phyloP scores from a whole-genome alignment of 2,113 vertebrate genomes.

The Cyprinodon brontotheroides region DNA sequence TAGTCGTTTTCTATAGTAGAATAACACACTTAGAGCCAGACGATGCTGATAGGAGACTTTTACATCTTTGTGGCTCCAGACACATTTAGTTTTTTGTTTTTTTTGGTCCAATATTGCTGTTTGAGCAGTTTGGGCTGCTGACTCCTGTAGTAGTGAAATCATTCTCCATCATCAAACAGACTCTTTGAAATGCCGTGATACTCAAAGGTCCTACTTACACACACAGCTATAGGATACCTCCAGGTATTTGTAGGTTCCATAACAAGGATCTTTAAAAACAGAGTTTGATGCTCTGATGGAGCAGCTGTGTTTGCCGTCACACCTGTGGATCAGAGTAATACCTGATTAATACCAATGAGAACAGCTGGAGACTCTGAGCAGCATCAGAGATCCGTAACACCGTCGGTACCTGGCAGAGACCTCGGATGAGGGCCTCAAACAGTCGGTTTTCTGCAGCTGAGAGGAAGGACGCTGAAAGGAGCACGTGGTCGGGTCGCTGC shows the following conservation, averaged over 20 bases:
- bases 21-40: no score
- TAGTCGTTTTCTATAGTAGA: no score
- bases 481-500: not conserved
- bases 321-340: conserved; percentile 29
- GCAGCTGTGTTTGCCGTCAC: conserved; percentile 44
- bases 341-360: no score
- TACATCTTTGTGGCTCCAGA: no score
- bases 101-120: no score
- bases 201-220: conserved; percentile 3
- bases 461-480: not conserved
- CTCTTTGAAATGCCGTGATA: not conserved
- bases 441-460: not conserved
- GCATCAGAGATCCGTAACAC: no score
- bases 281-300: conserved; percentile 1
- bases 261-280: conserved; percentile 46
- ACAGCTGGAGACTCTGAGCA: no score
- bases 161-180: not conserved
- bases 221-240: conserved; percentile 34
- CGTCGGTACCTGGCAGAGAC: not conserved
- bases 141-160: no score
- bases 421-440: not conserved
- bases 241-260: conserved; percentile 47
- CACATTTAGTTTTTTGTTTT: no score
- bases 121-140: no score
- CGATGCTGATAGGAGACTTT: no score